Conservation (phyloP, 2,888 invertebrate species). For the Dasysyrphus tricinctus region DNA sequence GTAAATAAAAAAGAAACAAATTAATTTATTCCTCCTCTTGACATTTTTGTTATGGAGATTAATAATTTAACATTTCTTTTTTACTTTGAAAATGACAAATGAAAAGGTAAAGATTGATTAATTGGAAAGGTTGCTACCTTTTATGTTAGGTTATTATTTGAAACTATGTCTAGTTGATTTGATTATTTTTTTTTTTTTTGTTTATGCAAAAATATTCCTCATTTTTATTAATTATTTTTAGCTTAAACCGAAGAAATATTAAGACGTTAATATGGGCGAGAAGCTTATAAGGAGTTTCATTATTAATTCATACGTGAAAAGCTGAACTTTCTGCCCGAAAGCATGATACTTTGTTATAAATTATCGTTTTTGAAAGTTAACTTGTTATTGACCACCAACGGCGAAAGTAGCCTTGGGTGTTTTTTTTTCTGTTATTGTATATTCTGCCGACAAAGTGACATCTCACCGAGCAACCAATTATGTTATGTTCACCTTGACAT, state of each 20-base stretch:
- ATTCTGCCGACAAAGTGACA: conserved; percentile 7
- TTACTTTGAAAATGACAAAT: conserved; percentile 10
- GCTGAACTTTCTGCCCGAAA: conserved; percentile 39
- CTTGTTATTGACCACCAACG: conserved; percentile 16
- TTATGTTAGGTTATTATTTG: conserved; percentile 24
- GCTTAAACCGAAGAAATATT: not conserved
- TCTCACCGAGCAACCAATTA: not conserved
- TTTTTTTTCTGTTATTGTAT: not conserved
- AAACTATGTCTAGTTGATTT: conserved; percentile 11
- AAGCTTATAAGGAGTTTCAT: conserved; percentile 23
- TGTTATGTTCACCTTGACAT: conserved; percentile 19
- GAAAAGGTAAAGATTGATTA: conserved; percentile 28
- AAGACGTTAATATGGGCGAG: conserved; percentile 1
- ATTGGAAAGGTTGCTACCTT: conserved; percentile 31
- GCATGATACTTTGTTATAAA: conserved; percentile 20
- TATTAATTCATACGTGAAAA: conserved; percentile 27
- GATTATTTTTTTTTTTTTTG: not conserved
- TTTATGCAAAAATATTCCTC: not conserved
- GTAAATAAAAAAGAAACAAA: not conserved
- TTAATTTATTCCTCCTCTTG: conserved; percentile 32
- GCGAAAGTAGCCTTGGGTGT: conserved; percentile 15
- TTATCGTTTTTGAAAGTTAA: not conserved
- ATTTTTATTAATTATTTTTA: conserved; percentile 14
- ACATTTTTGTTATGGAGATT: conserved; percentile 16
- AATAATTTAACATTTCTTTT: not conserved